Evolutionary conservation across 2,888 invertebrate species (phyloP).

Genomic region (Ichneumon xanthorius): DNA sequence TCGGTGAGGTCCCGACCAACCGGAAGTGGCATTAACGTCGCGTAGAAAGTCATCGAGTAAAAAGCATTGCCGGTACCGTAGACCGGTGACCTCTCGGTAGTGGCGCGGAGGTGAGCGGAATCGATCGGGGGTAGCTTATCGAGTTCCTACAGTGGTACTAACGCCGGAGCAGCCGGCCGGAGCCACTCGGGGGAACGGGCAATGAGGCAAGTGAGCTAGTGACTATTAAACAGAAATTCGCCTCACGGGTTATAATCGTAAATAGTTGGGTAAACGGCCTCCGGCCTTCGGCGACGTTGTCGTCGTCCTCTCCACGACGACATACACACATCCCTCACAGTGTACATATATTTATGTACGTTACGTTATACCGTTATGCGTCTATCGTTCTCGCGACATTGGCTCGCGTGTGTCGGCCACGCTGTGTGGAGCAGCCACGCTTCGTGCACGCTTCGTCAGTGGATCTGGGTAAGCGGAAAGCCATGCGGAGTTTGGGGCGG

Average conservation of each 20-base stretch:
- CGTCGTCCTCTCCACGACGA: not conserved
- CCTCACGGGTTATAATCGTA: slow-evolving; percentile 72
- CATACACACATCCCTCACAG: slow-evolving; percentile 3
- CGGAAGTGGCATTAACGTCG: slow-evolving; percentile 28
- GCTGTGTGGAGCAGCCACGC: slow-evolving; percentile 36
- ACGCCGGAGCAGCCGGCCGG: not conserved
- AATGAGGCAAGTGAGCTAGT: slow-evolving; percentile 34
- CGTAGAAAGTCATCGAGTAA: no score
- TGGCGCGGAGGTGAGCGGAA: no score
- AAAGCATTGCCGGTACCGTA: no score
- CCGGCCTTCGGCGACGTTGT: slow-evolving; percentile 26
- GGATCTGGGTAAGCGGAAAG: slow-evolving; percentile 64
- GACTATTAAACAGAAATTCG: slow-evolving; percentile 73
- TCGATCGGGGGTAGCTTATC: no score
- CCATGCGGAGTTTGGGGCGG: slow-evolving; percentile 14
- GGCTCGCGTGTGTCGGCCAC: slow-evolving; percentile 15
- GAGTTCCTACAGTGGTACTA: not conserved
- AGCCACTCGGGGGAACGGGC: not conserved
- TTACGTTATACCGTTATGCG: slow-evolving; percentile 9
- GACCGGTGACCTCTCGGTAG: no score
- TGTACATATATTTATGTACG: slow-evolving; percentile 31
- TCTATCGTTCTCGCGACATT: slow-evolving; percentile 36
- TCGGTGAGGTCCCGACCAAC: slow-evolving; percentile 14
- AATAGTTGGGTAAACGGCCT: slow-evolving; percentile 66
- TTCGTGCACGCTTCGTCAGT: slow-evolving; percentile 58